A percentile compares a stretch with the other conserved stretches of the same genome.
phyloP scores from a whole-genome alignment of 2,888 invertebrate species.

The Habroteleia sp. region DNA sequence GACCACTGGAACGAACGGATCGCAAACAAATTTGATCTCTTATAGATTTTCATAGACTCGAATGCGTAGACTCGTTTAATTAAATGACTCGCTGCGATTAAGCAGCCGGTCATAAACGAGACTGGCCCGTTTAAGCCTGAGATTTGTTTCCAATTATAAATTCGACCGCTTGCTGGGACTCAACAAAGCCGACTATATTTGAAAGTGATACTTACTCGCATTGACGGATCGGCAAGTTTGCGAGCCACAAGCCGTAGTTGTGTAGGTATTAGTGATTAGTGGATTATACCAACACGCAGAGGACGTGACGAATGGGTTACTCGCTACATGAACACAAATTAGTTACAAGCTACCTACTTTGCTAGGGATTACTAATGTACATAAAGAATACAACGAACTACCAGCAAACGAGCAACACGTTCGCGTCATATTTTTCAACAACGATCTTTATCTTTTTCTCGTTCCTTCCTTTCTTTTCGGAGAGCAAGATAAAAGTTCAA shows the following conservation, averaged over 20 bases:
- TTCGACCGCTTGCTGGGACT: slow-evolving; percentile 32
- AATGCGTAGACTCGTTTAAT: too few species aligned
- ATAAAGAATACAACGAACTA: slow-evolving; percentile 58
- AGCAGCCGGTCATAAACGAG: too few species aligned
- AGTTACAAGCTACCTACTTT: slow-evolving; percentile 79
- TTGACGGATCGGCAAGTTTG: slow-evolving; percentile 73
- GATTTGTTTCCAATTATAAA: too few species aligned
- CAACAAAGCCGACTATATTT: slow-evolving; percentile 49
- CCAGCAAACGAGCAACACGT: slow-evolving; percentile 58
- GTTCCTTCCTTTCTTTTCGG: slow-evolving; percentile 6
- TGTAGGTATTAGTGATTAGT: slow-evolving; percentile 79
- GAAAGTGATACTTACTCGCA: slow-evolving; percentile 75
- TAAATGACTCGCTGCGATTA: too few species aligned
- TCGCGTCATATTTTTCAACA: slow-evolving; percentile 45
- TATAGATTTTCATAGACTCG: too few species aligned
- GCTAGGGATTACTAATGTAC: slow-evolving; percentile 67
- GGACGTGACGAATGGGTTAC: slow-evolving; percentile 77
- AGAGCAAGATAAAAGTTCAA: slow-evolving; percentile 17
- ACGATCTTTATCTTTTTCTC: slow-evolving; percentile 26
- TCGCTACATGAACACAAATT: slow-evolving; percentile 81
- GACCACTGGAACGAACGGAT: too few species aligned
- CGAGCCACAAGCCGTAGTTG: slow-evolving; percentile 77
- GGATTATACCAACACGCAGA: slow-evolving; percentile 78
- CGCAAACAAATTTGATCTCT: too few species aligned
- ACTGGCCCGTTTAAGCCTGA: too few species aligned